Evolutionary conservation across 2,797 vertebrate species (phyloP).

Genomic region (Paramormyrops hopkinsi): DNA sequence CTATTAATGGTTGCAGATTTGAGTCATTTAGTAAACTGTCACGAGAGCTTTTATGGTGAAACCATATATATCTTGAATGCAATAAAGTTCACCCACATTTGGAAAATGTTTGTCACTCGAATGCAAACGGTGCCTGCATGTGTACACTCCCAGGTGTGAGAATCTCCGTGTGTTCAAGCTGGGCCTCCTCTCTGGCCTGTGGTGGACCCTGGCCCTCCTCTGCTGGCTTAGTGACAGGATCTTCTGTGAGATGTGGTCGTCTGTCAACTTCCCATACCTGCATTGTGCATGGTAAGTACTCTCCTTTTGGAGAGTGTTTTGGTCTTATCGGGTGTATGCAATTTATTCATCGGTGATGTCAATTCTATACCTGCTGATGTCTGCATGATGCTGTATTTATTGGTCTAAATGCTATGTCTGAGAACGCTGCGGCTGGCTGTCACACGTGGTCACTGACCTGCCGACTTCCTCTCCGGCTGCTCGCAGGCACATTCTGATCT

Average conservation of each 20-base stretch:
- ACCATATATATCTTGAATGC: not conserved
- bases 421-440: not conserved
- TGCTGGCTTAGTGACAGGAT: constrained; percentile 96
- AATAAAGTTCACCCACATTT: not conserved
- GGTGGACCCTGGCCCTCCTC: constrained; percentile 86
- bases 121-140: not conserved
- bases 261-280: constrained; percentile 93
- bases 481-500: constrained; percentile 92
- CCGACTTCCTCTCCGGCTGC: constrained; percentile 8
- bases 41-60: not conserved
- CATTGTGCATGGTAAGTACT: constrained; percentile 83
- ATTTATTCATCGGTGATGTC: not conserved
- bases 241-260: constrained; percentile 94
- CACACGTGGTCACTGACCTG: not conserved
- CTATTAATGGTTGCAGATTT: not conserved
- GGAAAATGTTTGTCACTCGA: not conserved
- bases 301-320: not conserved
- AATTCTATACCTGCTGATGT: not conserved
- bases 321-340: not conserved
- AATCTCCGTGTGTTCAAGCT: constrained; percentile 90
- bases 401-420: not conserved
- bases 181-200: constrained; percentile 74
- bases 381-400: not conserved
- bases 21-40: not conserved
- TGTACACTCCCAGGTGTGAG: constrained; percentile 73